A percentile compares a stretch with the other conserved stretches of the same genome.
Evolutionary conservation across 2,113 vertebrate genomes (phyloP).

Genomic region (Corythaeola cristata): DNA sequence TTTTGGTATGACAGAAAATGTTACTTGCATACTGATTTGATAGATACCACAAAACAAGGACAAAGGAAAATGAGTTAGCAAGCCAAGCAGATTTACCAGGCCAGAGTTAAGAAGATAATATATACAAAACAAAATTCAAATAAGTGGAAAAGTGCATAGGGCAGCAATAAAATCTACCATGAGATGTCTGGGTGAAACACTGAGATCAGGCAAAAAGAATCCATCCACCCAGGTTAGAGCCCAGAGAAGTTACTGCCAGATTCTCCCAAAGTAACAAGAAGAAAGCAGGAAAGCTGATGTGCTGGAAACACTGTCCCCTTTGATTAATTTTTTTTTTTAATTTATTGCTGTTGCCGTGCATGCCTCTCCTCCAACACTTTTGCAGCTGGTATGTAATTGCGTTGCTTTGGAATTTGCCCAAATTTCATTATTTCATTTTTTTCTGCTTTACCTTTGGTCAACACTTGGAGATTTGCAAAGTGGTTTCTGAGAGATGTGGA

Average conservation of each 20-base stretch:
- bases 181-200: neutral
- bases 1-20: neutral
- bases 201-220: neutral
- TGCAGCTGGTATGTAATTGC: neutral
- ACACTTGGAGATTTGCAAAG: neutral
- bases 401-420: neutral
- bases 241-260: neutral
- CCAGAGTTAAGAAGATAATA: neutral
- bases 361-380: neutral
- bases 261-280: neutral
- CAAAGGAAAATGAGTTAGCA: neutral
- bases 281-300: neutral
- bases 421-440: too few species aligned
- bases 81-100: neutral
- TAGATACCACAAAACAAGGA: neutral
- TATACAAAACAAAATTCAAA: neutral
- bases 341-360: neutral
- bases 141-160: rapidly evolving
- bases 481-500: neutral
- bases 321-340: too few species aligned
- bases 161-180: neutral
- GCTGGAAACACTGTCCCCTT: neutral
- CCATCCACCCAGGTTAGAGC: neutral
- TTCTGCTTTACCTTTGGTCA: neutral
- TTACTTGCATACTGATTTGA: neutral